Evolutionary conservation across 1,140 invertebrate genomes (phyloP).

Genomic region (Nylanderia fulva): DNA sequence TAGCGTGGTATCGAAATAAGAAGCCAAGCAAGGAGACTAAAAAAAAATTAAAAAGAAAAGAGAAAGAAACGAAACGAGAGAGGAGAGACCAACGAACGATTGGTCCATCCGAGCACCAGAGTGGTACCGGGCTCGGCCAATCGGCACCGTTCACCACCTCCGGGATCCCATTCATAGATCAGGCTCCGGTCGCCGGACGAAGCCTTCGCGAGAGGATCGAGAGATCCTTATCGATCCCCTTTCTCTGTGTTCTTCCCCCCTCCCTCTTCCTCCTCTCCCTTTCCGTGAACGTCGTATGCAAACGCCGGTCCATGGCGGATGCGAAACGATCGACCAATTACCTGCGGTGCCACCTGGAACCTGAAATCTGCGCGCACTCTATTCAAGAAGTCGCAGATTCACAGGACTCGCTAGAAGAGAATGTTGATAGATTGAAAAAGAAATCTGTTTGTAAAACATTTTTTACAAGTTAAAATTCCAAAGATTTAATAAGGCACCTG

Average conservation of each 20-base stretch:
- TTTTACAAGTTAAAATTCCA: neutral
- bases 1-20: constrained; percentile 23
- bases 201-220: constrained; percentile 69
- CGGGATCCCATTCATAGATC: constrained; percentile 79
- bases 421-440: neutral
- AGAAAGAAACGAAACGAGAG: constrained; percentile 65
- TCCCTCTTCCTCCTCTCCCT: neutral
- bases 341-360: constrained; percentile 72
- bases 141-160: constrained; percentile 77
- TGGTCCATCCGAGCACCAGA: constrained; percentile 72
- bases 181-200: constrained; percentile 65
- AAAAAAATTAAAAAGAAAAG: constrained; percentile 41
- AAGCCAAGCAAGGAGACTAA: constrained; percentile 44
- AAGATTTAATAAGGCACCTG: neutral
- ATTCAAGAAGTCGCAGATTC: neutral
- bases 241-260: constrained; percentile 39
- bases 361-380: constrained; percentile 42
- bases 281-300: constrained; percentile 42
- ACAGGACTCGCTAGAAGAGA: neutral
- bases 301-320: constrained; percentile 68
- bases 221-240: constrained; percentile 77
- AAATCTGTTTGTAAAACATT: too few species aligned
- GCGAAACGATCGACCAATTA: constrained; percentile 75
- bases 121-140: constrained; percentile 77
- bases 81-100: constrained; percentile 74